Evolutionary conservation across 2,797 vertebrate species (phyloP).

Genomic region (Centroberyx gerrardi): DNA sequence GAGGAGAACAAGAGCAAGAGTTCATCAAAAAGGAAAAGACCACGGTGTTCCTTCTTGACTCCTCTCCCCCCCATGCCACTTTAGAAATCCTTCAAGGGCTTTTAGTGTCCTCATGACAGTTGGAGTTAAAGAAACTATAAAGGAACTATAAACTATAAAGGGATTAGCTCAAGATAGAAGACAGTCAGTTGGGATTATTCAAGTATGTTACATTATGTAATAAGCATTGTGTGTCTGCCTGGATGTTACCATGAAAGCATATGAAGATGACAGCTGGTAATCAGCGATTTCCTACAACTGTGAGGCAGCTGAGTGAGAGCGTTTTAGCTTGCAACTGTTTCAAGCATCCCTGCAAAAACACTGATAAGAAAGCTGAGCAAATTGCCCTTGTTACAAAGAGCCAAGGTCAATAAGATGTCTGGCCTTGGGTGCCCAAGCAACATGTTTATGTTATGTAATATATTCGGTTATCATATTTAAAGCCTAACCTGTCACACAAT

Average conservation of each 20-base stretch:
- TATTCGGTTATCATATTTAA: slow-evolving; percentile 36
- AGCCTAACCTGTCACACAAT: slow-evolving; percentile 30
- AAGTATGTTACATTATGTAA: slow-evolving; percentile 1
- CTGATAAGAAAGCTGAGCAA: slow-evolving; percentile 54
- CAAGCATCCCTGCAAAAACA: slow-evolving; percentile 53
- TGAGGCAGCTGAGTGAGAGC: neutral
- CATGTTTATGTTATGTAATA: slow-evolving; percentile 24
- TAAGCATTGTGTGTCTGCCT: neutral
- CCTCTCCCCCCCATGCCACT: neutral
- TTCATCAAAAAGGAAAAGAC: slow-evolving; percentile 44
- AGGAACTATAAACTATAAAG: neutral
- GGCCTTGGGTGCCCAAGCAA: slow-evolving; percentile 44
- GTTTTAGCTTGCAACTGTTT: slow-evolving; percentile 14
- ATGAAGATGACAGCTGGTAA: slow-evolving; percentile 36
- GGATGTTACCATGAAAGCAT: slow-evolving; percentile 32
- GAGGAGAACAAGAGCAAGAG: slow-evolving; percentile 11
- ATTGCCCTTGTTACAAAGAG: slow-evolving; percentile 13
- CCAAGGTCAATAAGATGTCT: slow-evolving; percentile 62
- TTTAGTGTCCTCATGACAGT: slow-evolving; percentile 19
- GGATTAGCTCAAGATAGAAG: slow-evolving; percentile 20
- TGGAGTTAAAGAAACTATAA: neutral
- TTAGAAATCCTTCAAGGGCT: neutral
- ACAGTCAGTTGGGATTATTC: neutral
- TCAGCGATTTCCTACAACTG: neutral
- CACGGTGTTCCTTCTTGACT: neutral